A percentile compares a stretch with the other conserved stretches of the same genome.
Conservation (phyloP, 1,140 invertebrate species). For the Drosophila littoralis region DNA sequence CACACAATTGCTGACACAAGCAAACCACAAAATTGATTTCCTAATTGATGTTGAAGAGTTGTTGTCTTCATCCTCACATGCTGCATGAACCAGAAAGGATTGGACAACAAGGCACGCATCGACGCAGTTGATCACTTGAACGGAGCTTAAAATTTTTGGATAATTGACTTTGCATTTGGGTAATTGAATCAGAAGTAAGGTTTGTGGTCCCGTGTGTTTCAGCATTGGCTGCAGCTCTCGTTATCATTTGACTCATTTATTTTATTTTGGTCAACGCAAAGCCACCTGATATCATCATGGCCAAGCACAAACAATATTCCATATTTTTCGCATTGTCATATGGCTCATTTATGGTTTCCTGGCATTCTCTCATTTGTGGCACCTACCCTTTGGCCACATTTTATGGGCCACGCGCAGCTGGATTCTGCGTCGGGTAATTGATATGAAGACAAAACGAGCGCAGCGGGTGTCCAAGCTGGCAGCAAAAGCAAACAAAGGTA, state of each 20-base stretch:
- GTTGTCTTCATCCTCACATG: constrained; percentile 25
- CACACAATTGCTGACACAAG: constrained; percentile 22
- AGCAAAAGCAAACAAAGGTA: constrained; percentile 38
- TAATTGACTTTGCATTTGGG: constrained; percentile 35
- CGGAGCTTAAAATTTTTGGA: constrained; percentile 12
- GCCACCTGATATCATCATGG: constrained; percentile 38
- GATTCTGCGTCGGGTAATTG: constrained; percentile 65
- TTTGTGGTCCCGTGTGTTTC: too few relatives aligned
- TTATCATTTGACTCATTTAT: not conserved
- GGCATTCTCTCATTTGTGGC: not conserved
- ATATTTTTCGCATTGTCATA: constrained; percentile 24
- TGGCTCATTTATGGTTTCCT: constrained; percentile 22
- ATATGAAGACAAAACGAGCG: constrained; percentile 69
- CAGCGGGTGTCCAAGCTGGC: constrained; percentile 47
- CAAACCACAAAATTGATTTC: constrained; percentile 45
- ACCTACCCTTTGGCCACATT: constrained; percentile 20
- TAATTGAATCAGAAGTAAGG: constrained; percentile 20
- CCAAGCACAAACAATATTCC: not conserved
- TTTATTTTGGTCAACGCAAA: constrained; percentile 7
- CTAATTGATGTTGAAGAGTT: constrained; percentile 39
- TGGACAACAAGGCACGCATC: not conserved
- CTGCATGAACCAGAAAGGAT: constrained; percentile 11
- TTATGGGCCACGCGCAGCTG: constrained; percentile 58
- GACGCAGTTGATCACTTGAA: constrained; percentile 27
- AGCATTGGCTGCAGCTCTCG: not conserved